Percentiles rank a stretch among this genome's conserved stretches.
Evolutionary conservation across 2,888 invertebrate species (phyloP).

Genomic region (Protophormia terraenovae): DNA sequence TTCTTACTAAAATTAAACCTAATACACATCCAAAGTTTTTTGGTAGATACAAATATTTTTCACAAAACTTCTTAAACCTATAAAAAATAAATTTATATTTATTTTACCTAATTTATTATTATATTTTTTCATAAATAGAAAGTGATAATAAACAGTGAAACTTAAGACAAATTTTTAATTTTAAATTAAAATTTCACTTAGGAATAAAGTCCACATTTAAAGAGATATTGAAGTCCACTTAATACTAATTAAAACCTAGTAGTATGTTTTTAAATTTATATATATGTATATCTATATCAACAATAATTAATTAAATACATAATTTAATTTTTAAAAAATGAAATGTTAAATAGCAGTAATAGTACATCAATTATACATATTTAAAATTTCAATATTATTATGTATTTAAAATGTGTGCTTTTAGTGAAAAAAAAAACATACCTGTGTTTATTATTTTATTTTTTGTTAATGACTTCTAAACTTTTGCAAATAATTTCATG

Average conservation of each 20-base stretch:
- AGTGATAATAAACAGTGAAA: background rate
- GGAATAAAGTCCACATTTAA: background rate
- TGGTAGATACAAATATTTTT: no score
- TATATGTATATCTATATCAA: no score
- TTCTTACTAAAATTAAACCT: no score
- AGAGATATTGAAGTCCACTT: background rate
- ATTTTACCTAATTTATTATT: no score
- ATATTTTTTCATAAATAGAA: no score
- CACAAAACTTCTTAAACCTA: no score
- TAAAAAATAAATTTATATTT: no score
- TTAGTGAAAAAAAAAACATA: constrained; percentile 8
- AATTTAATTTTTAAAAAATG: no score
- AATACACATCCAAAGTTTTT: no score
- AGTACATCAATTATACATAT: background rate
- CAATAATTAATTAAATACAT: background rate
- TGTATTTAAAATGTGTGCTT: background rate
- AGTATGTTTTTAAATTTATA: background rate
- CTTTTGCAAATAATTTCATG: constrained; percentile 56
- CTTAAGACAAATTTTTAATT: no score
- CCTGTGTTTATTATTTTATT: constrained; percentile 18
- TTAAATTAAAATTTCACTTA: no score
- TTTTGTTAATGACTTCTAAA: constrained; percentile 5
- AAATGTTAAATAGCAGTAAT: constrained; percentile 9
- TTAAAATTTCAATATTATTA: background rate
- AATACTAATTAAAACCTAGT: constrained; percentile 4